A percentile compares a stretch with the other conserved stretches of the same genome.
phyloP scores from a whole-genome alignment of 2,888 invertebrate genomes.

The Graphium colonna region DNA sequence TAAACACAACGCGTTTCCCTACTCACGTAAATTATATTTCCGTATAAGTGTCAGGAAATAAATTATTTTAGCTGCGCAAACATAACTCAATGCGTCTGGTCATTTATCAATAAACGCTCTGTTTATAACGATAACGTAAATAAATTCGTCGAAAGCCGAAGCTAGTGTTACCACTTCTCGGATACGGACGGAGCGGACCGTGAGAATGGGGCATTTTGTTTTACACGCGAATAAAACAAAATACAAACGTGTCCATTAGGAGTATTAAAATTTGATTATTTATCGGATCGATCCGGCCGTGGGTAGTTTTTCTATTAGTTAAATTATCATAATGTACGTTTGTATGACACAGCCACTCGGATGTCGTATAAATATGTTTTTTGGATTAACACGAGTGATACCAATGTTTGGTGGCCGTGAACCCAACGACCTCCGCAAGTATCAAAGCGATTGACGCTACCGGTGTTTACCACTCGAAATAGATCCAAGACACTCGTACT shows the following conservation, averaged over 20 bases:
- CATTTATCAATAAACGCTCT: conserved; percentile 8
- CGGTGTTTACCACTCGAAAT: conserved; percentile 37
- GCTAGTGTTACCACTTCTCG: conserved; percentile 17
- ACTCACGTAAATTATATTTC: conserved; percentile 4
- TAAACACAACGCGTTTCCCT: no score
- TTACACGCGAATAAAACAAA: conserved; percentile 3
- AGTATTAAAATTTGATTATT: conserved; percentile 14
- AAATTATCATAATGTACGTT: conserved; percentile 43
- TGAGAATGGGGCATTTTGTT: conserved; percentile 9
- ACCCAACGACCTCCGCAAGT: conserved; percentile 50
- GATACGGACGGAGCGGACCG: conserved; percentile 6
- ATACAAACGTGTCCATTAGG: neutral
- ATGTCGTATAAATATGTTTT: conserved; percentile 44
- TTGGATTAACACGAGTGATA: conserved; percentile 44
- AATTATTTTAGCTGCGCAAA: conserved; percentile 6
- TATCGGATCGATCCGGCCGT: conserved; percentile 24
- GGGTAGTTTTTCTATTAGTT: conserved; percentile 34
- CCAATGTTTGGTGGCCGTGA: conserved; percentile 53
- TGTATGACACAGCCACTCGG: conserved; percentile 43
- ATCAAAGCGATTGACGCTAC: conserved; percentile 42
- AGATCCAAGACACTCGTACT: conserved; percentile 33
- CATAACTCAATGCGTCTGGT: neutral
- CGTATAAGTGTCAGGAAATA: conserved; percentile 9
- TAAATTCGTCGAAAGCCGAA: conserved; percentile 19
- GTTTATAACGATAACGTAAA: conserved; percentile 5